These are phyloP conservation scores for Mesocricetus auratus DNA, from an alignment of 2,113 vertebrate genomes.

Conservation along the genomic window DNA sequence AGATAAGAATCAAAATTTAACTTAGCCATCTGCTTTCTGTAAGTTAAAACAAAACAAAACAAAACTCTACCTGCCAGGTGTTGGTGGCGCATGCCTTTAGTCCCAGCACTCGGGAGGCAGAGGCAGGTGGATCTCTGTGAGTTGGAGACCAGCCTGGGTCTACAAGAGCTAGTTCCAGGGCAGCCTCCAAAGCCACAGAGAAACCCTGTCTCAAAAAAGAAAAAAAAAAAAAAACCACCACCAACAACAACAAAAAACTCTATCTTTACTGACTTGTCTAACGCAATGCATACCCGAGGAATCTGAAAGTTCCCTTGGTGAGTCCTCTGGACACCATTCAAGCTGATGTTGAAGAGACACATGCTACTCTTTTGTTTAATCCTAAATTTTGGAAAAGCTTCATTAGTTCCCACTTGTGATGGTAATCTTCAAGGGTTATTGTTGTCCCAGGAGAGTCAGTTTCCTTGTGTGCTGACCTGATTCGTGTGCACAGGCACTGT, in stretches of 20 bases:
- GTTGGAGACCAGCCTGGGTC: too few species aligned
- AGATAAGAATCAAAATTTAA: background rate
- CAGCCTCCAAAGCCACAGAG: too few species aligned
- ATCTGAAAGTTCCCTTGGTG: background rate
- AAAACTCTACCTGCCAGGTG: too few species aligned
- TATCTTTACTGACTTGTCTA: background rate
- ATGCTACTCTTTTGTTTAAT: fast-evolving
- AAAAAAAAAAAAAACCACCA: too few species aligned
- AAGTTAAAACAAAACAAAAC: background rate
- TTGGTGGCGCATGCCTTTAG: too few species aligned
- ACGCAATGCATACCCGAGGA: background rate
- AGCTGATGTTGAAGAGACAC: background rate
- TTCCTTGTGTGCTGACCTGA: background rate
- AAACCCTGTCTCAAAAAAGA: too few species aligned
- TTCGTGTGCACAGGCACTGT: background rate
- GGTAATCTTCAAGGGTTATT: background rate
- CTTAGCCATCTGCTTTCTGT: background rate
- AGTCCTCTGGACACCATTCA: too few species aligned
- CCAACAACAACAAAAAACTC: too few species aligned
- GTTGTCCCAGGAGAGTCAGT: background rate
- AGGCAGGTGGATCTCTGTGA: too few species aligned
- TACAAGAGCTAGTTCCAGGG: too few species aligned
- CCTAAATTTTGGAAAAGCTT: background rate
- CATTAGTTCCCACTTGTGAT: background rate
- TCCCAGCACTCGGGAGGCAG: too few species aligned